Evolutionary conservation across 2,113 vertebrate genomes (phyloP).

Genomic region (Mohoua ochrocephala): DNA sequence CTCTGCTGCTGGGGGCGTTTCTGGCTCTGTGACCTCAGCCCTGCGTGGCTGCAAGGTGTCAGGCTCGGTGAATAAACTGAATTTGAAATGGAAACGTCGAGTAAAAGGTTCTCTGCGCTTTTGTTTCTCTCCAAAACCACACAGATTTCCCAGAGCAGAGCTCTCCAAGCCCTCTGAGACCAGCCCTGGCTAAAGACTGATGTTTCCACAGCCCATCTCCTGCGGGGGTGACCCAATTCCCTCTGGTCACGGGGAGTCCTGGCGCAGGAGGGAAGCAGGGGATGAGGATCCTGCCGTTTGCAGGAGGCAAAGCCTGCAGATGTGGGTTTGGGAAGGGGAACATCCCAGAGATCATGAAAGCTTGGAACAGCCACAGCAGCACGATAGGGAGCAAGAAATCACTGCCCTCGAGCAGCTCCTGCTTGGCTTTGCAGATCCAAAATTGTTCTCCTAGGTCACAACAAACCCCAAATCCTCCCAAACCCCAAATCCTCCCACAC

Average conservation of each 20-base stretch:
- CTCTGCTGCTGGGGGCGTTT: neutral
- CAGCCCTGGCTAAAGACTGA: neutral
- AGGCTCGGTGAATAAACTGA: neutral
- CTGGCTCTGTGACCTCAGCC: neutral
- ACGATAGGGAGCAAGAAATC: neutral
- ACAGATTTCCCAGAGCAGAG: neutral
- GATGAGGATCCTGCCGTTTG: neutral
- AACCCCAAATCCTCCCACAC: neutral
- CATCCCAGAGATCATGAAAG: neutral
- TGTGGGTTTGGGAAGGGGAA: neutral
- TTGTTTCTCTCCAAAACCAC: neutral
- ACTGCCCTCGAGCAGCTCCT: neutral
- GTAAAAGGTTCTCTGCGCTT: neutral
- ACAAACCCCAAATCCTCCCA: neutral
- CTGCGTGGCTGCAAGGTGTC: neutral
- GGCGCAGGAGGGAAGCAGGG: neutral
- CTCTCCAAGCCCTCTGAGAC: too few species aligned
- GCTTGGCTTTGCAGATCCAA: neutral
- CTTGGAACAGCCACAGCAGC: neutral
- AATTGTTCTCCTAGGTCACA: neutral
- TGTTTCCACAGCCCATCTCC: neutral
- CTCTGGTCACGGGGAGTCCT: neutral
- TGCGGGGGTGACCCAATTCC: accelerated
- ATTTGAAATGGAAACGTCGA: neutral
- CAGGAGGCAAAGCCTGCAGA: neutral